These are phyloP conservation scores for Exocentrus adspersus DNA, from an alignment of 2,888 invertebrate genomes.

Conservation along the genomic window DNA sequence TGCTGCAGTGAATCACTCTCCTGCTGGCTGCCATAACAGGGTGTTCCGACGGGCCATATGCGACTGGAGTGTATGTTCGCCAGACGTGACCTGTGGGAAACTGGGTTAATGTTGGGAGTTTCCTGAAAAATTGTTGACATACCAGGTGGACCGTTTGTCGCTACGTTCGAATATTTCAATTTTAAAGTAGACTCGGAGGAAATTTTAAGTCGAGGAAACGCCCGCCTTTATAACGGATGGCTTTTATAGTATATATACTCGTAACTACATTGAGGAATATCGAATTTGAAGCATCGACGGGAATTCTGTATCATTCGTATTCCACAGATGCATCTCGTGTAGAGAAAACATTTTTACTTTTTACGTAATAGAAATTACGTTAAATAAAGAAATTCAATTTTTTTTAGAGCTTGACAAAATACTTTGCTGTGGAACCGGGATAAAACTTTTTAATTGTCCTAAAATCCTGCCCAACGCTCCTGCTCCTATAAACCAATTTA, in stretches of 20 bases:
- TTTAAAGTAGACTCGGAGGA: not conserved
- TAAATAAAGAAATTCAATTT: too few relatives aligned
- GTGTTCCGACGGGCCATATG: constrained; percentile 40
- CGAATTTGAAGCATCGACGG: not conserved
- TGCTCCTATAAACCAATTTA: too few relatives aligned
- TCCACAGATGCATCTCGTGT: too few relatives aligned
- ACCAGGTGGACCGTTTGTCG: constrained; percentile 29
- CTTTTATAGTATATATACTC: not conserved
- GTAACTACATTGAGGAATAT: not conserved
- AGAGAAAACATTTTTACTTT: too few relatives aligned
- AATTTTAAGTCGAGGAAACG: not conserved
- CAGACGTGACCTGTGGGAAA: constrained; percentile 47
- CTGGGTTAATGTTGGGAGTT: constrained; percentile 43
- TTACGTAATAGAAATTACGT: too few relatives aligned
- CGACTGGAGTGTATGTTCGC: constrained; percentile 43
- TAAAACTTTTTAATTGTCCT: too few relatives aligned
- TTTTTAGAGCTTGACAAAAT: too few relatives aligned
- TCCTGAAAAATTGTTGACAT: constrained; percentile 40
- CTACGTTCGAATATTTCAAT: constrained; percentile 1
- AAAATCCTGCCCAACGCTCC: too few relatives aligned
- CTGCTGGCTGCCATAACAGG: constrained; percentile 42
- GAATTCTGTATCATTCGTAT: too few relatives aligned
- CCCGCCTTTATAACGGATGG: not conserved
- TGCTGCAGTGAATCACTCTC: constrained; percentile 50
- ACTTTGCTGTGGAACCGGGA: too few relatives aligned